Percentiles rank a stretch among this genome's conserved stretches.
phyloP scores from a whole-genome alignment of 2,888 invertebrate genomes.

The Halictus quadricinctus region DNA sequence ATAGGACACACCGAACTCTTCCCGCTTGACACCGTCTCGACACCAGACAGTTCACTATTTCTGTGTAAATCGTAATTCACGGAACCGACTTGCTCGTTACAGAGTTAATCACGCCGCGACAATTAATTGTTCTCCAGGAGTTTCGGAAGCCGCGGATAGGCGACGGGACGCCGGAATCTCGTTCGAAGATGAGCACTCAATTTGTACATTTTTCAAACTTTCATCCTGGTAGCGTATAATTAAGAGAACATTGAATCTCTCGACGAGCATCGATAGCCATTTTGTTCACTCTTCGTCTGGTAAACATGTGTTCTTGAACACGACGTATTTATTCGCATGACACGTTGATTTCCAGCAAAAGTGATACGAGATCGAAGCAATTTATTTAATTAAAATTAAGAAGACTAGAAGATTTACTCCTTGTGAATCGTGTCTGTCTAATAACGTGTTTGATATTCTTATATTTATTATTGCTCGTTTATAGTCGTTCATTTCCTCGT shows the following conservation, averaged over 20 bases:
- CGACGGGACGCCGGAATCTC: not conserved
- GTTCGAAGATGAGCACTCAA: not conserved
- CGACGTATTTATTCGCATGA: not conserved
- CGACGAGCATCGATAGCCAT: not conserved
- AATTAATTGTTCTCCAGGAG: not conserved
- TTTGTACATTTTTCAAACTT: not conserved
- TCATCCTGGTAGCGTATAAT: not conserved
- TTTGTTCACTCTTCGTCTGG: not conserved
- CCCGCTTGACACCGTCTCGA: not conserved
- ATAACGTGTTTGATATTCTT: not conserved
- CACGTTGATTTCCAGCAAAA: not conserved
- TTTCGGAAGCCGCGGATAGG: not conserved
- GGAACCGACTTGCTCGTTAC: constrained; percentile 9
- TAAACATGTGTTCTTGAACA: not conserved
- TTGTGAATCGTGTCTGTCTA: not conserved
- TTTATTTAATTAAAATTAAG: no score
- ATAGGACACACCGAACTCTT: constrained; percentile 52
- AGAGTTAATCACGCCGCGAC: not conserved
- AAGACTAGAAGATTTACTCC: not conserved
- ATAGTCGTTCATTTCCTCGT: not conserved
- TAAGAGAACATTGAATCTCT: not conserved
- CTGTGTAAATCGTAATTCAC: constrained; percentile 13
- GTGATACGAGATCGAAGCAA: no score
- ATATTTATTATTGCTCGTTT: not conserved
- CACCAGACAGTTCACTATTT: constrained; percentile 11